Evolutionary conservation across 1,140 invertebrate species (phyloP).

Genomic region (Brachystomella parvula): DNA sequence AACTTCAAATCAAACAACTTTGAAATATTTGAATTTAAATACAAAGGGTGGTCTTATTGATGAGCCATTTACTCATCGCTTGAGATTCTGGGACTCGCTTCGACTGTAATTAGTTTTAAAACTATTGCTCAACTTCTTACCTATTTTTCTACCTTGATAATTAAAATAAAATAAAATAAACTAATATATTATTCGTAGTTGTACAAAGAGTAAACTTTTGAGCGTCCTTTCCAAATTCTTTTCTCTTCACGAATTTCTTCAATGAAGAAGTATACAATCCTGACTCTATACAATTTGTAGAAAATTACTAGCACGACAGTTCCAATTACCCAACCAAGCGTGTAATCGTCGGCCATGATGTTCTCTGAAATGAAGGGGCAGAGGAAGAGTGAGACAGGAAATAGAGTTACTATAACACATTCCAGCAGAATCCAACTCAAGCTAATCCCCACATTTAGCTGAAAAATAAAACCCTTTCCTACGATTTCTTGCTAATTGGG

Average conservation of each 20-base stretch:
- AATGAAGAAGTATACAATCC: neutral
- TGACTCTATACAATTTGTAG: neutral
- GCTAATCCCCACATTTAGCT: neutral
- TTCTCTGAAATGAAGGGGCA: neutral
- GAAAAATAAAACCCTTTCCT: neutral
- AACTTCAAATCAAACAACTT: slow-evolving; percentile 1
- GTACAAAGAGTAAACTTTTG: neutral
- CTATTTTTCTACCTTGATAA: neutral
- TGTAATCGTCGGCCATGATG: neutral
- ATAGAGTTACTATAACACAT: neutral
- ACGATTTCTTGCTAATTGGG: neutral
- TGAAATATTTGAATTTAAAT: slow-evolving; percentile 9
- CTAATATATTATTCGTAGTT: slow-evolving; percentile 2
- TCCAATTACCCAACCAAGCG: neutral
- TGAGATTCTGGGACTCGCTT: slow-evolving; percentile 14
- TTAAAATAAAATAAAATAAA: neutral
- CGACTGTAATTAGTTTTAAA: no score
- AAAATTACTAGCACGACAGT: neutral
- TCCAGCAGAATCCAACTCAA: neutral
- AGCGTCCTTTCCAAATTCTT: neutral
- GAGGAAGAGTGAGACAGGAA: neutral
- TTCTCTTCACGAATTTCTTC: neutral
- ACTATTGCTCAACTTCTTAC: neutral
- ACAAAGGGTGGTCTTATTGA: neutral
- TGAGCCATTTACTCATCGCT: slow-evolving; percentile 2